Evolutionary conservation across 2,113 vertebrate species (phyloP).

Genomic region (Isichthys henryi): DNA sequence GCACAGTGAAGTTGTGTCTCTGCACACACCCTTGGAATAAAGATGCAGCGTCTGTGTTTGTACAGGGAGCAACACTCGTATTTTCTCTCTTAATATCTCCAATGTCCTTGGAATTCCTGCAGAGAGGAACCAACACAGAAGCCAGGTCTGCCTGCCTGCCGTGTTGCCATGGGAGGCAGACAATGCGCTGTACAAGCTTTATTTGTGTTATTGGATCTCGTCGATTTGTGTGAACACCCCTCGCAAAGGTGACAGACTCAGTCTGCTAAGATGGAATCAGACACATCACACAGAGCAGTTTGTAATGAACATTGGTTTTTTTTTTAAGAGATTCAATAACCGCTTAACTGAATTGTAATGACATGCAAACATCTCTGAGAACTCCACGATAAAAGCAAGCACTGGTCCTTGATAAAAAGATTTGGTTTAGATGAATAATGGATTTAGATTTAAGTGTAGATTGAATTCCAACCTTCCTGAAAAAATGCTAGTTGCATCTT

Average conservation of each 20-base stretch:
- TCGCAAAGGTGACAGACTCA: not conserved
- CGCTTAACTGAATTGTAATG: not conserved
- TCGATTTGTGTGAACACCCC: not conserved
- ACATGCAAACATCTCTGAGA: not conserved
- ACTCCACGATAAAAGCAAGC: not conserved
- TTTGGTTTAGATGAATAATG: not conserved
- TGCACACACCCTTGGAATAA: not conserved
- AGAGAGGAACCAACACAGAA: not conserved
- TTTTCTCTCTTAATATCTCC: not conserved
- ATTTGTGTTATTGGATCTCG: not conserved
- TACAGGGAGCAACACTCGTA: not conserved
- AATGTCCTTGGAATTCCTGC: not conserved
- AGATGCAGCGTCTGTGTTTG: not conserved
- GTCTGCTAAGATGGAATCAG: not conserved
- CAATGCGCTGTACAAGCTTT: not conserved
- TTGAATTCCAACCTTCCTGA: not conserved
- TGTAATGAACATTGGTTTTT: not conserved
- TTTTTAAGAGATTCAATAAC: not conserved
- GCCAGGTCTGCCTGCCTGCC: not conserved
- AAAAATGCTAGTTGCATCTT: not conserved
- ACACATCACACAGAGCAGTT: not conserved
- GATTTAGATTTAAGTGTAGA: not conserved
- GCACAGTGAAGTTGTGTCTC: not conserved
- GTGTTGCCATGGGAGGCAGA: not conserved
- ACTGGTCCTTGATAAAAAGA: not conserved